Conservation (phyloP, 2,113 vertebrate genomes). For the Clarias magur region DNA sequence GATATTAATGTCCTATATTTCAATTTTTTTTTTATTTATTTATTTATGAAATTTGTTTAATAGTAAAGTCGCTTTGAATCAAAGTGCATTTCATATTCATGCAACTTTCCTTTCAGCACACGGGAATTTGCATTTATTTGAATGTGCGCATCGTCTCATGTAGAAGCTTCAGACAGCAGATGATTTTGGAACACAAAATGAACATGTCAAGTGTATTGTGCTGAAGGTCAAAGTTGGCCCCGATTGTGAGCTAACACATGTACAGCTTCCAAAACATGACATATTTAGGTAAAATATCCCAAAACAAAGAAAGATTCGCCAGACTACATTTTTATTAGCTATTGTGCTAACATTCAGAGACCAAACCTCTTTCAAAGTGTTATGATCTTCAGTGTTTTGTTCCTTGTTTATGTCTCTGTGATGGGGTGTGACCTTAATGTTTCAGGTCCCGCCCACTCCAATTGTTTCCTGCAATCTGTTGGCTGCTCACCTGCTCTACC, state of each 20-base stretch:
- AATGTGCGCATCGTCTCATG: not conserved
- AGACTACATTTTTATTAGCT: not conserved
- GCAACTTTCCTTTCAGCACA: not conserved
- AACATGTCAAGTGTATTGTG: not conserved
- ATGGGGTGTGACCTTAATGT: too few relatives aligned
- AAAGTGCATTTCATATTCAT: not conserved
- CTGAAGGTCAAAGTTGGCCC: not conserved
- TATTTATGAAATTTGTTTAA: not conserved
- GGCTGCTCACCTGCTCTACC: too few relatives aligned
- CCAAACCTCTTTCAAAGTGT: too few relatives aligned
- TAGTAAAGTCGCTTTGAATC: not conserved
- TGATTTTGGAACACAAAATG: not conserved
- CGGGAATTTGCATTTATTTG: not conserved
- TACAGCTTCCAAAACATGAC: not conserved
- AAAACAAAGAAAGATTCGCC: not conserved
- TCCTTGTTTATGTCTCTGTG: too few relatives aligned
- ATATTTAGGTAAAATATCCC: not conserved
- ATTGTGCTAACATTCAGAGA: not conserved
- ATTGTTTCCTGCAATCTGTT: too few relatives aligned
- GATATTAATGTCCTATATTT: conserved; percentile 38
- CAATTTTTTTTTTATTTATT: not conserved
- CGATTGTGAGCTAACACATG: not conserved
- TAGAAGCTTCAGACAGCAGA: not conserved
- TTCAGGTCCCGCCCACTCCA: too few relatives aligned
- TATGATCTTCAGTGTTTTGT: too few relatives aligned